Evolutionary conservation across 2,888 invertebrate species (phyloP), one percentile per base, ranked within the genome.

Genomic region (Helicoverpa assulta): DNA sequence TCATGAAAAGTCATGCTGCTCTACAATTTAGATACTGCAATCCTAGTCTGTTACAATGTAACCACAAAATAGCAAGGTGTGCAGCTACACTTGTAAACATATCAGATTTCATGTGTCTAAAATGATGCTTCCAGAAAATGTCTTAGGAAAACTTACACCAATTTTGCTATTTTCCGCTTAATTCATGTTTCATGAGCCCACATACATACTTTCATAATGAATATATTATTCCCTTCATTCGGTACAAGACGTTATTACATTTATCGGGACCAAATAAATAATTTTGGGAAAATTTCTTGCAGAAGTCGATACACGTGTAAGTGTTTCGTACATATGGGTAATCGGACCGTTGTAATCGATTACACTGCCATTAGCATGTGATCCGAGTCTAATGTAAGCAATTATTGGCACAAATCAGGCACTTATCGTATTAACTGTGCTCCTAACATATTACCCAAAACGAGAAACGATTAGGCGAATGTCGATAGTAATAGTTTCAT

Each of bases 291-390:
- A 51, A 58, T 51, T 64, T 1, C 33, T 26, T 37, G 8, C 21
- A 12, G 29, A 57, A 43, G 16, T 43, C 5, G 37, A n/a, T 21
- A 51, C 67, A 70, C 68, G 54, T 69, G 65, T 58, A 40, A 52
- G 58, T 65, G 57, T 67, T 43, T 68, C 40, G 64, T 8, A 10
- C 60, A 14, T 53, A 67, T 33, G 60, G 70, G 58, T 62, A 40
- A 57, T 61, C 26, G 62, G 64, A 73, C 65, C 76, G 51, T 67
- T 54, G 37, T 26, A 76, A 82, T 82, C 61, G 73, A 79, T 82
- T 73, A 65, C 52, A 58, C 60, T 51, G n/a, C 55, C 18, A 61
- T 57, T 43, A 64, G 16, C 14, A 16, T 21, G 18, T 18, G 29
- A 7, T 18, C 51, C n/a, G 37, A 43, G n/a, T 51, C 26, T 43